Conservation (phyloP, 2,888 invertebrate genomes). For the Spodoptera picta region DNA sequence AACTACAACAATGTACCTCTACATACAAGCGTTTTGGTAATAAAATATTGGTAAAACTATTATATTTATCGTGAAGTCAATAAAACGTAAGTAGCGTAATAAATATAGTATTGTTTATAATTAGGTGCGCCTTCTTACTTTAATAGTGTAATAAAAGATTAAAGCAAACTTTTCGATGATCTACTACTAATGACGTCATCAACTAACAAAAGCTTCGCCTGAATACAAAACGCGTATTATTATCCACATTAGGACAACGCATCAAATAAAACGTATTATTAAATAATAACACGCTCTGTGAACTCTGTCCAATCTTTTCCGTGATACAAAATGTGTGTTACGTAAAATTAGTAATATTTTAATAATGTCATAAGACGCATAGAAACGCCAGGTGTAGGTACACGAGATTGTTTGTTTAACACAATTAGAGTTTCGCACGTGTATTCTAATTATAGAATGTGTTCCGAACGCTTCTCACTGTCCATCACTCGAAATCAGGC, state of each 20-base stretch:
- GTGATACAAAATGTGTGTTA: slow-evolving; percentile 27
- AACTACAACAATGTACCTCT: slow-evolving; percentile 4
- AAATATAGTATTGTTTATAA: slow-evolving; percentile 80
- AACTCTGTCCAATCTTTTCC: slow-evolving; percentile 11
- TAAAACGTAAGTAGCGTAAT: slow-evolving; percentile 68
- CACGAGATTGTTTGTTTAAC: slow-evolving; percentile 82
- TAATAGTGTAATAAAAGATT: slow-evolving; percentile 79
- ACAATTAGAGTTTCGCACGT: slow-evolving; percentile 85
- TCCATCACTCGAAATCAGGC: slow-evolving; percentile 81
- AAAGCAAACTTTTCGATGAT: slow-evolving; percentile 59
- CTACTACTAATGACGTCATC: slow-evolving; percentile 43
- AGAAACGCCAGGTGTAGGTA: slow-evolving; percentile 75
- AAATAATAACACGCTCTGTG: slow-evolving; percentile 21
- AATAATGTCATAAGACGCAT: slow-evolving; percentile 64
- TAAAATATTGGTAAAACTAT: slow-evolving; percentile 49
- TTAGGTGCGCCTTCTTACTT: slow-evolving; percentile 76
- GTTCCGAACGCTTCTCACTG: slow-evolving; percentile 74
- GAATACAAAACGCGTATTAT: slow-evolving; percentile 22
- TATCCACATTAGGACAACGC: slow-evolving; percentile 21
- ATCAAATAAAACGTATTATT: slow-evolving; percentile 14
- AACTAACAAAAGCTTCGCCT: slow-evolving; percentile 10
- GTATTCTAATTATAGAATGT: slow-evolving; percentile 80
- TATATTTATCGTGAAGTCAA: slow-evolving; percentile 52
- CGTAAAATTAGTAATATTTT: slow-evolving; percentile 46
- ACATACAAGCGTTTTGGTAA: slow-evolving; percentile 24